Conservation (phyloP, 2,888 invertebrate species). For the Folsomia candida region DNA sequence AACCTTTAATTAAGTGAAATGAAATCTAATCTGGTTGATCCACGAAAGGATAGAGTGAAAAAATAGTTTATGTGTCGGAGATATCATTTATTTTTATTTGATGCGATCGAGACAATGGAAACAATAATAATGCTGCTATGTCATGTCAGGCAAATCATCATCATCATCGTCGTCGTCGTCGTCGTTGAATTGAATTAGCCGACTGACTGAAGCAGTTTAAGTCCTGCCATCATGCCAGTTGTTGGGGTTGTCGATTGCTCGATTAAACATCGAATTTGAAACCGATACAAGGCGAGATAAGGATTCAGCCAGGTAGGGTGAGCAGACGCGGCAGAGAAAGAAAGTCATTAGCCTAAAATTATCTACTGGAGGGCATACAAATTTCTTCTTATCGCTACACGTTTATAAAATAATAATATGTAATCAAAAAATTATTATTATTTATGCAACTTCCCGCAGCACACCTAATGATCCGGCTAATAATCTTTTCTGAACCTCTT, state of each 20-base stretch:
- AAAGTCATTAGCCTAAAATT: constrained; percentile 30
- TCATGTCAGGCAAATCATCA: neutral
- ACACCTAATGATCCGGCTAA: neutral
- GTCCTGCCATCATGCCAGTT: neutral
- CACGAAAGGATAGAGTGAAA: neutral
- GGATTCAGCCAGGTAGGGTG: neutral
- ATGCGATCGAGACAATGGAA: neutral
- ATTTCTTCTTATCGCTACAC: constrained; percentile 16
- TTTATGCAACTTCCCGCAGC: constrained; percentile 19
- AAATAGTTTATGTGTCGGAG: neutral
- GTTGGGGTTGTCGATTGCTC: neutral
- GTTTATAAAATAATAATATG: constrained; percentile 22
- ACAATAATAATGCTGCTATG: neutral
- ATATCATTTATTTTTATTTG: neutral
- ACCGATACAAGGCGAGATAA: neutral
- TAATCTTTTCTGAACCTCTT: neutral
- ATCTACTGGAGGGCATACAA: constrained; percentile 29
- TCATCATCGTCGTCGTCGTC: neutral
- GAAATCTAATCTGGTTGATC: neutral
- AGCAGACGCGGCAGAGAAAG: constrained; percentile 18
- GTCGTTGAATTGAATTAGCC: neutral
- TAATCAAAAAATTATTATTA: constrained; percentile 21
- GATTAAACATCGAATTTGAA: neutral
- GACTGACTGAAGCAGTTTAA: neutral
- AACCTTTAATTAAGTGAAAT: neutral